Base-by-base conservation (phyloP, 2,113 vertebrate genomes). In the Tapirus terrestris region DNA sequence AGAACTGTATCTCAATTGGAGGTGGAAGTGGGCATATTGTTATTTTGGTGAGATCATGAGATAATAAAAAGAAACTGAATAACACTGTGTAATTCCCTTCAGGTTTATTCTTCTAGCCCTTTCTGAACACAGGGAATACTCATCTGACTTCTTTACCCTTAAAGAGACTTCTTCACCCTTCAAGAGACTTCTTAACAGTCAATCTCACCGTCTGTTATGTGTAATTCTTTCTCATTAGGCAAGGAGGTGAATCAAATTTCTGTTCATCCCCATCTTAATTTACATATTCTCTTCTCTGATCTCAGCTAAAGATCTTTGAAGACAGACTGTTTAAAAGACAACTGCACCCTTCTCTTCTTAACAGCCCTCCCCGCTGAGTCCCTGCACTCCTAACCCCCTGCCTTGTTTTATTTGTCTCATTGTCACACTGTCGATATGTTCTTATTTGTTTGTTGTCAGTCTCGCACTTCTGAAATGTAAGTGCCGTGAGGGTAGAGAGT, bases 301-400 rank as follows among this genome's bases (percentile, higher is more conserved):
- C 61, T 93, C 31, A 94, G 60, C 5, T 33, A 85, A 91, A 79
- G 45, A 27, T 88, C 27, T 83, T 77, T 27, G 56, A 80, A 81
- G 61, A 68, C 36, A 31, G 27, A 51, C 5, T 51, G 0, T 81
- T 88, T 65, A 16, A 33, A 89, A 89, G 72, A 27, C n/a, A 18
- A 4, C 36, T n/a, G 9, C 25, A 12, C 8, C 10, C 20, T 18
- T 67, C 33, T 70, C 87, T 73, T 16, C 56, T 97, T 36, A n/a
- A 0, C 20, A 53, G 58, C 2, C 11, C 27, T 1, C 4, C 4
- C 6, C 20, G 43, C 2, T 1, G 1, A 31, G 29, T 31, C 45
- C 17, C 29, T 61, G 61, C 6, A 58, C 68, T 93, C 16, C 51
- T 72, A 12, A 60, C 11, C 36, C 18, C 8, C 21, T 53, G 12